Evolutionary conservation across 2,888 invertebrate genomes (phyloP).

Genomic region (Meloe dianella): DNA sequence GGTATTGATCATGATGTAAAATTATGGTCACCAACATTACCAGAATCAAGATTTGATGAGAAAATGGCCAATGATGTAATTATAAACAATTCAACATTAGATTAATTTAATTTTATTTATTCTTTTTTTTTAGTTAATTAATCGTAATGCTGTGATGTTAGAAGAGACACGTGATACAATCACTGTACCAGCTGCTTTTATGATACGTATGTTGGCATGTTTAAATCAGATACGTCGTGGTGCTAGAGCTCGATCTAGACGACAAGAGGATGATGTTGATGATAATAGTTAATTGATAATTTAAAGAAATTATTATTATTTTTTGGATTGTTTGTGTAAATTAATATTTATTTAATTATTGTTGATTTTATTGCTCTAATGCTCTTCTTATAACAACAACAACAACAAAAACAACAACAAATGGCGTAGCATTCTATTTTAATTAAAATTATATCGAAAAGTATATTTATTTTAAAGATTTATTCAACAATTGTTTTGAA

Average conservation of each 20-base stretch:
- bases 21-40: conserved; percentile 76
- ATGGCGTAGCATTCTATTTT: background rate
- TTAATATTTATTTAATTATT: conserved; percentile 18
- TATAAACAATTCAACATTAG: conserved; percentile 17
- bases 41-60: conserved; percentile 67
- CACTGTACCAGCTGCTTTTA: conserved; percentile 85
- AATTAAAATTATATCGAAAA: background rate
- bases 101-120: background rate
- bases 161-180: conserved; percentile 87
- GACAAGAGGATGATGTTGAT: conserved; percentile 27
- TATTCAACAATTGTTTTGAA: background rate
- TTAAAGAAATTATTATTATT: conserved; percentile 15
- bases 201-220: conserved; percentile 78
- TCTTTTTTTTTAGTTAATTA: conserved; percentile 67
- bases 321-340: conserved; percentile 19
- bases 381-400: background rate
- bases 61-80: conserved; percentile 70
- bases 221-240: conserved; percentile 69
- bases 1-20: conserved; percentile 91
- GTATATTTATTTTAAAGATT: background rate
- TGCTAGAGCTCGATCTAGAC: conserved; percentile 40
- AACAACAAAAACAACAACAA: background rate
- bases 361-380: conserved; percentile 5
- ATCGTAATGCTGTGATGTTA: conserved; percentile 80
- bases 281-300: conserved; percentile 26